Base-by-base conservation (phyloP, 2,113 vertebrate species). In the Scartelaos histophorus region DNA sequence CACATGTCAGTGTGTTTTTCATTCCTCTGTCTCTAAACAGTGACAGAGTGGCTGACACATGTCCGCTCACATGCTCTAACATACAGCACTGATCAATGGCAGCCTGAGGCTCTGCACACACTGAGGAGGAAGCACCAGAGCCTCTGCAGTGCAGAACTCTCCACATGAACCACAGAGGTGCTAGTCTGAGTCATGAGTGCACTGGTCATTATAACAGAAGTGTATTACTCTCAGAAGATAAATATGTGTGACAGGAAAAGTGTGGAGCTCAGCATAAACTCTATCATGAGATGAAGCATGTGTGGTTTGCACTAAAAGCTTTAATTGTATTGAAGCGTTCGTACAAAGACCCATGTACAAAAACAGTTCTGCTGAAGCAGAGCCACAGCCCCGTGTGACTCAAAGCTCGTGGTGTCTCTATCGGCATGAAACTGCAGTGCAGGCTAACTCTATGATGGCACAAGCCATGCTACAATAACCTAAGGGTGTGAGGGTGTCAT, bases 91-190 rank as follows among this genome's bases (percentile, higher is more conserved):
- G 82, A 92, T 92, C 90, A 85, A 89, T 92, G 2, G 65, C 54
- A 78, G 71, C 85, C 89, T 83, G 76, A 47, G 90, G 91, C 86
- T 82, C 74, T 80, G 75, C 70, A 21, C 77, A 76, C 80, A 82
- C 79, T 83, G 85, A 87, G 74, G 80, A 82, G 85, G 82, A 69
- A 76, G 72, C 56, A 70, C 82, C 79, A 80, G 77, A 69, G 70
- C 66, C 17, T 79, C 88, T 87, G 87, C 89, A 88, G 77, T 88
- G 87, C 83, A 86, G 80, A 53, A 75, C 54, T 75, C 78, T 43
- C 68, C 79, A 60, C 19, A 45, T 38, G 25, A 29, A 17, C 24
- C 57, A 34, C 25, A 29, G 45, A 78, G 6, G 71, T 65, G 75
- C 58, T 45, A 61, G 53, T 5, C 46, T 35, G 16, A 15, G 9